phyloP scores from a whole-genome alignment of 2,888 invertebrate species.

The Cheilosia urbana region DNA sequence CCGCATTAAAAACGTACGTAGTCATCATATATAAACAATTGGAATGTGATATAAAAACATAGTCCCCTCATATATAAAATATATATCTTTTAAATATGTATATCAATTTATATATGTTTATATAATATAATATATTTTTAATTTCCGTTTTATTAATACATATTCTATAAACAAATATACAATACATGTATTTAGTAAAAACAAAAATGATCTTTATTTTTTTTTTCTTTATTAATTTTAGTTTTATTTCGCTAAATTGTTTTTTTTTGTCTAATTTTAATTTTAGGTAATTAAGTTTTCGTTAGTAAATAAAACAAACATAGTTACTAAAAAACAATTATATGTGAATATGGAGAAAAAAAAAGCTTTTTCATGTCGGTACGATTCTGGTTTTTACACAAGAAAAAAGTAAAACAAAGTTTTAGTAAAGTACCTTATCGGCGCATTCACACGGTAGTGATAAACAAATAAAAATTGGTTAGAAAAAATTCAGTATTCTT shows the following conservation, averaged over 20 bases:
- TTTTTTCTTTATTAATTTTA: slow-evolving; percentile 51
- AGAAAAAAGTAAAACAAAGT: slow-evolving; percentile 17
- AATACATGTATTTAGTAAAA: slow-evolving; percentile 50
- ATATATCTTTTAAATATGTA: slow-evolving; percentile 56
- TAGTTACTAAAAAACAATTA: slow-evolving; percentile 59
- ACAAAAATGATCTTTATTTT: slow-evolving; percentile 46
- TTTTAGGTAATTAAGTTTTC: slow-evolving; percentile 38
- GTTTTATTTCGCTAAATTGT: slow-evolving; percentile 52
- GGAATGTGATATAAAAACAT: slow-evolving; percentile 84
- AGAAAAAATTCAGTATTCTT: slow-evolving; percentile 73
- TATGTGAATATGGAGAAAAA: slow-evolving; percentile 43
- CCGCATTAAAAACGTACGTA: slow-evolving; percentile 77
- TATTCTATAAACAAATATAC: slow-evolving; percentile 56
- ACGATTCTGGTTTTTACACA: slow-evolving; percentile 34
- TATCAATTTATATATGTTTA: slow-evolving; percentile 58
- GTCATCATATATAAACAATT: slow-evolving; percentile 81
- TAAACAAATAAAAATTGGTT: slow-evolving; percentile 53
- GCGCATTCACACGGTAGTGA: slow-evolving; percentile 64
- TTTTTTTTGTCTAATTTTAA: slow-evolving; percentile 62
- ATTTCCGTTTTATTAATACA: slow-evolving; percentile 45
- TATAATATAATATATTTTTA: slow-evolving; percentile 39
- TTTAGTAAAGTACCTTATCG: slow-evolving; percentile 66
- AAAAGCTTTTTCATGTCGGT: slow-evolving; percentile 70
- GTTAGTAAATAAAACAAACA: slow-evolving; percentile 44
- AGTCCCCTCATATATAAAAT: slow-evolving; percentile 81